A percentile compares a stretch with the other conserved stretches of the same genome.
phyloP scores from a whole-genome alignment of 2,113 vertebrate genomes.

The Pithys albifrons region DNA sequence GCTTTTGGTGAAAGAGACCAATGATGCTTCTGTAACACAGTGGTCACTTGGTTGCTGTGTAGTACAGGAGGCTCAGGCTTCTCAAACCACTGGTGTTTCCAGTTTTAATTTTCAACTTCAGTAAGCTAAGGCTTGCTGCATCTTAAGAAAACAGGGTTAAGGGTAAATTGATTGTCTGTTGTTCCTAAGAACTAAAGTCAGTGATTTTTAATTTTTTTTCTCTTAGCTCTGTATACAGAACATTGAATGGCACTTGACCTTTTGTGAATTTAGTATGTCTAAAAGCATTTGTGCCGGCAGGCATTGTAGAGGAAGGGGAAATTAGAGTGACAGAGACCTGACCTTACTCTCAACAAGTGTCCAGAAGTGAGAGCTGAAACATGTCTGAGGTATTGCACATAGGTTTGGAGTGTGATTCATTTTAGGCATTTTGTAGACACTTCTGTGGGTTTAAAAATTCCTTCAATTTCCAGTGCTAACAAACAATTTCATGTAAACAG shows the following conservation, averaged over 20 bases:
- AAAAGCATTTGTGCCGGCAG: not conserved
- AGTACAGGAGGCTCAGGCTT: not conserved
- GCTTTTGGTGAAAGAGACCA: not conserved
- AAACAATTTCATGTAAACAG: not conserved
- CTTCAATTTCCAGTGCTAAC: not conserved
- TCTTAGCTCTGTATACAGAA: rapidly evolving
- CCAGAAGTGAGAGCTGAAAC: not conserved
- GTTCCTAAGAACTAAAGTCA: not conserved
- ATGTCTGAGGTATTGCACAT: rapidly evolving
- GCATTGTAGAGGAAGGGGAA: not conserved
- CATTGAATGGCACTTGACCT: not conserved
- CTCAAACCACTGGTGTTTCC: not conserved
- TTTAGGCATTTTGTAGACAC: not conserved
- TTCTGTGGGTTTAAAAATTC: not conserved
- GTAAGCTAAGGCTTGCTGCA: not conserved
- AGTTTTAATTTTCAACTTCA: not conserved
- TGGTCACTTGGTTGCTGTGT: not conserved
- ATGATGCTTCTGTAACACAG: rapidly evolving
- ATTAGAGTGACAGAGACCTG: not conserved
- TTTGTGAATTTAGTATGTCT: not conserved
- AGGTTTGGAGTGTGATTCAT: not conserved
- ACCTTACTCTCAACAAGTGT: rapidly evolving
- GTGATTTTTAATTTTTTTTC: not conserved
- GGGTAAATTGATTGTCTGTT: not conserved
- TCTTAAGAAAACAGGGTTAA: not conserved